Base-by-base conservation (phyloP, 2,888 invertebrate genomes). In the Cremastobaeus sp. region DNA sequence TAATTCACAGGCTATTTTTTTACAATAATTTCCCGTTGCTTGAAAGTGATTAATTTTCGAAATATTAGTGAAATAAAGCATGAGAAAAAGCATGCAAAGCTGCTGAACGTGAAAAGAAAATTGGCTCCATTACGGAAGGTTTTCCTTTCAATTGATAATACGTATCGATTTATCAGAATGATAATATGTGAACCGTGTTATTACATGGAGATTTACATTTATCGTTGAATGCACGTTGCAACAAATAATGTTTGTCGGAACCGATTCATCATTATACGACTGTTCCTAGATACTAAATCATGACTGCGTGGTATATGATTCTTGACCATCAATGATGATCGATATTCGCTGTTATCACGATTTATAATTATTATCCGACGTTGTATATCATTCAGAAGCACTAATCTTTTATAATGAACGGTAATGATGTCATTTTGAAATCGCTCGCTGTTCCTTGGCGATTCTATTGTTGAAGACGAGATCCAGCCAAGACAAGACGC, bases 211-310 rank as follows among this genome's bases (percentile, higher is more conserved):
- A 25, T 45, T 45, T 17, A 28, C 2, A 45, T 28, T 45, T 28
- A 18, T n/a, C n/a, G 18, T 12, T 30, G 3, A 47, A 17, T n/a
- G 17, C 47, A 17, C 9, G 1, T 28, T 30, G n/a, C 30, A 45
- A 28, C 28, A 17, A 6, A 30, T 30, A 30, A 47, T 47, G 30
- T 30, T 30, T 12, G 28, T 14, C n/a, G n/a, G n/a, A n/a, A 14
- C 12, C 12, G 14, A 37, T 47, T 47, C 17, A 30, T 45, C 14
- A 45, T 45, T 25, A 8, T n/a, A n/a, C 25, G 14, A 45, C 11
- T 28, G 45, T 45, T 45, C 17, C 1, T 37, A 37, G 14, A 45
- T 45, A 28, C 25, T 45, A 45, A 25, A 45, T 45, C 45, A 45
- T 28, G n/a, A 45, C 6, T n/a, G n/a, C 28, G 4, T 25, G 45